A percentile compares a stretch with the other conserved stretches of the same genome.
Evolutionary conservation across 2,888 invertebrate genomes (phyloP).

Genomic region (Lepidocyrtoides sp.): DNA sequence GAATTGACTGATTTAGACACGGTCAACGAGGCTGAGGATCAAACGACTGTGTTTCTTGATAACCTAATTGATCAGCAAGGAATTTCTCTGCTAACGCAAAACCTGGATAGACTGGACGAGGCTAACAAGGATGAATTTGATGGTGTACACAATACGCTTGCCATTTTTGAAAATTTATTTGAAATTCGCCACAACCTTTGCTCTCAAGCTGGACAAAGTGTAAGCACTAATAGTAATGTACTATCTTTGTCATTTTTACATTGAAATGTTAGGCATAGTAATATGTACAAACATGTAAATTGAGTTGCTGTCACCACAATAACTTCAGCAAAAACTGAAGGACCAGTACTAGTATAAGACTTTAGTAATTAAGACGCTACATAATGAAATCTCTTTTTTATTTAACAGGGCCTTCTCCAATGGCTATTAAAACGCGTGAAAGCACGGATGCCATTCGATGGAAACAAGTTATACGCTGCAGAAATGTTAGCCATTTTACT

Average conservation of each 20-base stretch:
- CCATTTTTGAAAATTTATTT: constrained; percentile 97
- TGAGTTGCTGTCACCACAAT: no score
- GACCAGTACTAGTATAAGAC: no score
- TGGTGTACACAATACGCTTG: constrained; percentile 97
- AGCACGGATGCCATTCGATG: constrained; percentile 96
- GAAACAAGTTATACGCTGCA: constrained; percentile 97
- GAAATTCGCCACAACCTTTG: constrained; percentile 96
- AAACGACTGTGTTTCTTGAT: constrained; percentile 95
- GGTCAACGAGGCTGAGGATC: constrained; percentile 97
- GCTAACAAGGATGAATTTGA: constrained; percentile 97
- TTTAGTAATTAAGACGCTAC: no score
- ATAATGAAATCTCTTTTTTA: neutral
- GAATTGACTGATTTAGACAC: constrained; percentile 99
- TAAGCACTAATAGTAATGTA: no score
- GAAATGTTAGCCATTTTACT: constrained; percentile 98
- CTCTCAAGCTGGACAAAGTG: constrained; percentile 92
- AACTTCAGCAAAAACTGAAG: no score
- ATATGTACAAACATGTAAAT: neutral
- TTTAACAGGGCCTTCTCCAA: constrained; percentile 92
- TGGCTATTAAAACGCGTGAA: constrained; percentile 97
- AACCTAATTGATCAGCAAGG: constrained; percentile 96
- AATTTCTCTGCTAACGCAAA: constrained; percentile 96
- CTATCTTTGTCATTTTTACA: neutral
- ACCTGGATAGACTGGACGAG: constrained; percentile 97
- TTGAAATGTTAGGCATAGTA: neutral